Conservation (phyloP, 2,113 vertebrate genomes). For the Neolamprologus kungweensis region DNA sequence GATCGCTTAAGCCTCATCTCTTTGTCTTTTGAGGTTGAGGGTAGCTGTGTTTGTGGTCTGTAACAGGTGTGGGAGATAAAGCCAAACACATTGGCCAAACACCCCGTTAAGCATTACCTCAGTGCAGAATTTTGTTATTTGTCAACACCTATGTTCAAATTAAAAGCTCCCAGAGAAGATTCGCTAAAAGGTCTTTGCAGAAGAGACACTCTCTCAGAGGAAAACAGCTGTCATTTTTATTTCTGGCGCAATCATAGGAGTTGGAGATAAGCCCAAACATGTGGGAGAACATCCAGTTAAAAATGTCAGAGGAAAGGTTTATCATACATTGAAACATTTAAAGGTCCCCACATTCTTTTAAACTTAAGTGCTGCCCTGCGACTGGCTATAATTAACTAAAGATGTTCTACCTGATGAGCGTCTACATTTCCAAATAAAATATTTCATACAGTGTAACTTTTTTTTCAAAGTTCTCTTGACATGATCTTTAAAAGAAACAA, state of each 20-base stretch:
- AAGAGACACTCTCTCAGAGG: conserved; percentile 17
- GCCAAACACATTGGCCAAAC: not conserved
- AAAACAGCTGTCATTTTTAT: conserved; percentile 63
- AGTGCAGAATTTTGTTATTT: not conserved
- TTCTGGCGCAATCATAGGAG: conserved; percentile 22
- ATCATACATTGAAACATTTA: conserved; percentile 40
- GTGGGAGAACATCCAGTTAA: conserved; percentile 49
- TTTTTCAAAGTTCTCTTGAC: not conserved
- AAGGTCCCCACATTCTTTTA: conserved; percentile 7
- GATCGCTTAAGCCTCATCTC: not conserved
- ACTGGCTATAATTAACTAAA: not conserved
- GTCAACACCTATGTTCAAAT: conserved; percentile 6
- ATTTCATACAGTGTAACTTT: not conserved
- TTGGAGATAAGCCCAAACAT: conserved; percentile 52
- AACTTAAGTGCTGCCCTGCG: not conserved
- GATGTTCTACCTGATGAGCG: not conserved
- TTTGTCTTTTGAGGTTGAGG: not conserved
- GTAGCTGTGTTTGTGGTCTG: not conserved
- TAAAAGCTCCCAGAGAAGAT: not conserved
- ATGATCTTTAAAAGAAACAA: not conserved
- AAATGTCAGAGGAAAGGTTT: conserved; percentile 39
- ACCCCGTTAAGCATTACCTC: not conserved
- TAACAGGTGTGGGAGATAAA: not conserved
- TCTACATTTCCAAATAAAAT: not conserved
- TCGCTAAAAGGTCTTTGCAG: not conserved